Evolutionary conservation across 1,140 invertebrate species (phyloP), one percentile per base, ranked within the genome.

Genomic region (Araneus ventricosus): DNA sequence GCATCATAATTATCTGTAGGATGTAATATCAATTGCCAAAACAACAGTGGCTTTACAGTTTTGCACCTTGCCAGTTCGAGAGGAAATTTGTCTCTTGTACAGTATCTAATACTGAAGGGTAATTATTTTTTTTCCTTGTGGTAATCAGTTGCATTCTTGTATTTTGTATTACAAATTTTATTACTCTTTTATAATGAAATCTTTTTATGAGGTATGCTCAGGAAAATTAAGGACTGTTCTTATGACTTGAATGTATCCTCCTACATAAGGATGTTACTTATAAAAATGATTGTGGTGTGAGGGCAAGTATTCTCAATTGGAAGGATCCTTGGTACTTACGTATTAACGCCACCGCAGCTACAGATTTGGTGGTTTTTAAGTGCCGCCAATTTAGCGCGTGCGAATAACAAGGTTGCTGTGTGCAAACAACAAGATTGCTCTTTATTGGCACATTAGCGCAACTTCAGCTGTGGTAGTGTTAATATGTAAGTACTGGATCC

Each of bases 21-120:
- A 4, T 61, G 52, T 87, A 57, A 87, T 20, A 87, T 87, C 39
- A 87, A 87, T 37, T n/a, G 59, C 14, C 85, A 59, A 22, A 87
- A 87, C 61, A 61, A 87, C 10, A 87, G 39, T 61, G 85, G 85
- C 27, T 87, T 87, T 87, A 87, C 85, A 63, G 27, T 27, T 24
- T 34, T 87, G 30, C 85, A 87, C 10, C 34, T 87, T 34, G 85
- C 85, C 5, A 61, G 85, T 61, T 30, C 57, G 5, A 87, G 7
- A 45, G 85, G 85, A 87, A 59, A 87, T 61, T 6, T 61, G 2
- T 59, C 20, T 4, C 85, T 87, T 61, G 85, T 87, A n/a, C 24
- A 87, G 5, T 87, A 87, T 10, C 85, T 87, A 34, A 37, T 87
- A 63, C 2, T 20, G 2, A 87, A 87, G 3, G 85, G 85, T 87